phyloP scores from a whole-genome alignment of 2,113 vertebrate species.

The Phaetusa simplex region DNA sequence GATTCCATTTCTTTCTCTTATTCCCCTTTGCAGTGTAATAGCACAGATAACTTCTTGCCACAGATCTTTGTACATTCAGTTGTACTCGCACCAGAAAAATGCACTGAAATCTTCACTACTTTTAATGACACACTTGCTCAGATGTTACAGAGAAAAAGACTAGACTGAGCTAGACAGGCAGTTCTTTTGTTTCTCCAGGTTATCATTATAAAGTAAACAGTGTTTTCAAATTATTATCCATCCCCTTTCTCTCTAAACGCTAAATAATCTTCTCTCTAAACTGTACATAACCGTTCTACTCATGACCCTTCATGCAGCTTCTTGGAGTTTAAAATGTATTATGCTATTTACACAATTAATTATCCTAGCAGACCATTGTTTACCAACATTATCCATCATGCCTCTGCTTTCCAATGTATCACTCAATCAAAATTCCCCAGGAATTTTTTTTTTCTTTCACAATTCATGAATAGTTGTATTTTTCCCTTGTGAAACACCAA shows the following conservation, averaged over 20 bases:
- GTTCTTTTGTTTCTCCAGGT: neutral
- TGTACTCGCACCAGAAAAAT: neutral
- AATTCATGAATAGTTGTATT: neutral
- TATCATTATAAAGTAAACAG: neutral
- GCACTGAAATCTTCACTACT: neutral
- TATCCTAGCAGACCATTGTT: neutral
- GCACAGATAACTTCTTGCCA: neutral
- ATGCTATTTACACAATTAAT: neutral
- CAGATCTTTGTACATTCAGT: neutral
- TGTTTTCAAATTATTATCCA: neutral
- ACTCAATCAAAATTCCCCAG: neutral
- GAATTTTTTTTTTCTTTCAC: neutral
- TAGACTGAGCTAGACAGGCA: neutral
- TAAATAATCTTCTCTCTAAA: neutral
- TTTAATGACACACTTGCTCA: neutral
- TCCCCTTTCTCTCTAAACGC: neutral
- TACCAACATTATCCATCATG: neutral
- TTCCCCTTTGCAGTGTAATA: neutral
- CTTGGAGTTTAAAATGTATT: neutral
- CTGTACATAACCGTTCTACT: neutral
- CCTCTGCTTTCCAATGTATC: neutral
- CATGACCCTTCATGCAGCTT: neutral
- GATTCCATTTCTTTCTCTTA: neutral
- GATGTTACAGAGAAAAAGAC: neutral
- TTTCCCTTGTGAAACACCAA: neutral